Conservation (phyloP, 2,113 vertebrate species). For the Monopterus albus region DNA sequence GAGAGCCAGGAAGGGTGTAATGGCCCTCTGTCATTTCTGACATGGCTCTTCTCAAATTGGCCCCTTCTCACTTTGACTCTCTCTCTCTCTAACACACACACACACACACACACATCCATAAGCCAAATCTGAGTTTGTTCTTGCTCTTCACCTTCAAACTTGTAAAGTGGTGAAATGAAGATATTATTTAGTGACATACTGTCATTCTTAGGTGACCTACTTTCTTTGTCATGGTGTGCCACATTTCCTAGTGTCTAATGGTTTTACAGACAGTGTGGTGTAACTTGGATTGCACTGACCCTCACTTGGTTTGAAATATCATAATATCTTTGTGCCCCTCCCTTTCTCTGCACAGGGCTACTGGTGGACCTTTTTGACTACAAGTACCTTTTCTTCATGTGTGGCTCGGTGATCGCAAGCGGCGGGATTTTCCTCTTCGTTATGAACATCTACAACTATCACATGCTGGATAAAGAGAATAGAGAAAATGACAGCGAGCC, state of each 20-base stretch:
- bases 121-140: constrained; percentile 30
- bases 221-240: neutral
- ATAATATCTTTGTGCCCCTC: neutral
- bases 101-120: neutral
- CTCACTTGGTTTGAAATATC: neutral
- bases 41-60: constrained; percentile 57
- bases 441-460: constrained; percentile 87
- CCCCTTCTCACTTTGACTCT: constrained; percentile 20
- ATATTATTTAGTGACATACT: constrained; percentile 1
- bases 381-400: constrained; percentile 86
- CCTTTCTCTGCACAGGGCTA: constrained; percentile 72
- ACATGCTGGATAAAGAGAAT: constrained; percentile 78
- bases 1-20: constrained; percentile 55
- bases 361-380: constrained; percentile 85
- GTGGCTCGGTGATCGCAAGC: constrained; percentile 82
- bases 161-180: constrained; percentile 2
- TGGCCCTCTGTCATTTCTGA: constrained; percentile 63
- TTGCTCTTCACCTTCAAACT: constrained; percentile 29
- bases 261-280: neutral
- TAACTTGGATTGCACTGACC: neutral
- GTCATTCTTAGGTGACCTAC: no score
- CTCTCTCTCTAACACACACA: no score
- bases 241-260: neutral
- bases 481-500: neutral
- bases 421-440: constrained; percentile 84